phyloP scores from a whole-genome alignment of 2,113 vertebrate genomes.

The Mus spicilegus region DNA sequence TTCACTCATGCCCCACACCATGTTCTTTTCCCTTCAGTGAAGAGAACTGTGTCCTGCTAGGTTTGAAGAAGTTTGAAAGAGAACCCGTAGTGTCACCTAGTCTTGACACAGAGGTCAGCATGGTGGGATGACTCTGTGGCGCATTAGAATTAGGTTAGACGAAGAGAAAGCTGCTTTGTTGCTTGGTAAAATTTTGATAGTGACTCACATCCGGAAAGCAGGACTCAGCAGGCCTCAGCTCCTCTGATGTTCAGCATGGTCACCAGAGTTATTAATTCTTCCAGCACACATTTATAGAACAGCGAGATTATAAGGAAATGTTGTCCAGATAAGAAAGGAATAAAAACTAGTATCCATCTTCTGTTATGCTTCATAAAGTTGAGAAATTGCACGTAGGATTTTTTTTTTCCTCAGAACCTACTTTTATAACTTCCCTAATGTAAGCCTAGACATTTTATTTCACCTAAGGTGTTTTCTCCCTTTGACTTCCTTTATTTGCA shows the following conservation, averaged over 20 bases:
- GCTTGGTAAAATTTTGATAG: background rate
- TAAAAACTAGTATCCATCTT: background rate
- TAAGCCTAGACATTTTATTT: background rate
- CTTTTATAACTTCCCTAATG: background rate
- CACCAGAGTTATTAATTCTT: background rate
- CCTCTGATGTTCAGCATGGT: background rate
- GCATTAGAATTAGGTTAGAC: background rate
- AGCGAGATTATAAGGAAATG: background rate
- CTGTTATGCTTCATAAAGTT: background rate
- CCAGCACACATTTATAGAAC: background rate
- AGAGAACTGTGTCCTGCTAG: background rate
- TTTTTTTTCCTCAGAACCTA: background rate
- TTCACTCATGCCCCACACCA: background rate
- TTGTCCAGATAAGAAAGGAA: background rate
- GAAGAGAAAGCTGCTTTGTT: background rate
- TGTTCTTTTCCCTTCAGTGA: background rate
- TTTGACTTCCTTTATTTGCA: slow-evolving; percentile 2
- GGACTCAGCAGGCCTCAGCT: background rate
- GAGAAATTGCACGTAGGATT: background rate
- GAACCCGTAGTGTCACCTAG: background rate
- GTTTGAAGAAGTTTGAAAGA: too few species aligned
- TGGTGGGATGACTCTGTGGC: too few species aligned
- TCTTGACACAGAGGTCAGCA: background rate
- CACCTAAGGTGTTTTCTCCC: background rate
- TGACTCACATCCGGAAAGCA: background rate